Percentiles rank a stretch among this genome's conserved stretches.
Conservation (phyloP, 2,797 vertebrate genomes). For the Nyctibius grandis region DNA sequence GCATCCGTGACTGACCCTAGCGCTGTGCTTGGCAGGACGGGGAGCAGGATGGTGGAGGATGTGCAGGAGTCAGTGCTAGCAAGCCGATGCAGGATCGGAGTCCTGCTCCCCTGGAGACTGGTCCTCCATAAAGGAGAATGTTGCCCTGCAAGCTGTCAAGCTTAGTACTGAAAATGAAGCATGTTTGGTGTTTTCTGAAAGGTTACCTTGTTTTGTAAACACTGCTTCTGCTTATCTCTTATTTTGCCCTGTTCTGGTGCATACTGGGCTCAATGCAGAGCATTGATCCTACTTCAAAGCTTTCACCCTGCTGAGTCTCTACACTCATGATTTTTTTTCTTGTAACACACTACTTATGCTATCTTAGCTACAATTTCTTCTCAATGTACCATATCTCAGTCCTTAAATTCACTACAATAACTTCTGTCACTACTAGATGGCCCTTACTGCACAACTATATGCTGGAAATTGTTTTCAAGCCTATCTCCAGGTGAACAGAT, state of each 20-base stretch:
- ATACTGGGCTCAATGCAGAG: accelerated
- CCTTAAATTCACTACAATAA: neutral
- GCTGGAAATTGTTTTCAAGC: neutral
- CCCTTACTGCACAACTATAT: neutral
- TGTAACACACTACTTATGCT: neutral
- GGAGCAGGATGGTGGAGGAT: neutral
- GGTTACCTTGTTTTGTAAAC: neutral
- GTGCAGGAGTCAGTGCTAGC: no score
- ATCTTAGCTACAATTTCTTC: neutral
- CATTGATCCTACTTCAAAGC: neutral
- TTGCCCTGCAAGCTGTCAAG: neutral
- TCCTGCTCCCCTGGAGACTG: neutral
- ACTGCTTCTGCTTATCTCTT: neutral
- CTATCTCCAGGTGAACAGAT: neutral
- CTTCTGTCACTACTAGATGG: neutral
- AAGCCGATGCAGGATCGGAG: neutral
- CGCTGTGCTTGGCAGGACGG: neutral
- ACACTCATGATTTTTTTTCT: neutral
- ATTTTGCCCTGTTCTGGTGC: neutral
- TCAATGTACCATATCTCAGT: neutral
- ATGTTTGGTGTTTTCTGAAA: neutral
- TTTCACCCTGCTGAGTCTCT: neutral
- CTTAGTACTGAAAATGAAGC: neutral
- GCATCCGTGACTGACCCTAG: neutral
- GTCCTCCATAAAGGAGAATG: neutral